Evolutionary conservation across 2,888 invertebrate species (phyloP).

Genomic region (Amaurobius ferox): DNA sequence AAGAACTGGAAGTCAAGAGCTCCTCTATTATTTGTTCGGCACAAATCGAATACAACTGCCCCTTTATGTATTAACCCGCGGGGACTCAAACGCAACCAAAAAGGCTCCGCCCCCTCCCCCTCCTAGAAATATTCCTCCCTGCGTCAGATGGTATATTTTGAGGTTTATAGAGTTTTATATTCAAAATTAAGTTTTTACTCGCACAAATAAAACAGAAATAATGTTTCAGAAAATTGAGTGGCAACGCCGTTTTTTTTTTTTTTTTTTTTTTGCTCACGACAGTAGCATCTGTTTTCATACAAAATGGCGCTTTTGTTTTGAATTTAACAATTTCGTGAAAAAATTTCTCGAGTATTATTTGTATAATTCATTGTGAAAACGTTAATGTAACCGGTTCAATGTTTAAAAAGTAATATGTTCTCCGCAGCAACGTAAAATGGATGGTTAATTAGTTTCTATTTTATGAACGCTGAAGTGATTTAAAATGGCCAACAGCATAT

Average conservation of each 20-base stretch:
- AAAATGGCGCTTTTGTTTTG: too few species aligned
- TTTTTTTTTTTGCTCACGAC: not conserved
- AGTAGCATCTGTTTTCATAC: too few species aligned
- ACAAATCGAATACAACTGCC: slow-evolving; percentile 52
- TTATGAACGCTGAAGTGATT: too few species aligned
- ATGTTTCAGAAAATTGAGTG: not conserved
- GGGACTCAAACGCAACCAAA: slow-evolving; percentile 22
- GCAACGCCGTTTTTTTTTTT: not conserved
- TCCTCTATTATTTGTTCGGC: slow-evolving; percentile 17
- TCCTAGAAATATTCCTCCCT: not conserved
- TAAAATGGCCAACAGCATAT: too few species aligned
- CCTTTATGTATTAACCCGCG: slow-evolving; percentile 27
- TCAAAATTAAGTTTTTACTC: not conserved
- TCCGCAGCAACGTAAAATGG: too few species aligned
- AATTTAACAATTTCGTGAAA: too few species aligned
- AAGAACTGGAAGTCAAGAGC: slow-evolving; percentile 26
- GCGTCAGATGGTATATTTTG: slow-evolving; percentile 9
- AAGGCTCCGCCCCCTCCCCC: not conserved
- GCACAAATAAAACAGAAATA: not conserved
- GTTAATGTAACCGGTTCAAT: too few species aligned
- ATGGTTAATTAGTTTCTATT: too few species aligned
- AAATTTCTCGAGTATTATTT: too few species aligned
- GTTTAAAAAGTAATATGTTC: too few species aligned
- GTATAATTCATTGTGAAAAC: too few species aligned
- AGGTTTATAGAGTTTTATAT: not conserved